Conservation (phyloP, 2,797 vertebrate species). For the Monodelphis domestica region DNA sequence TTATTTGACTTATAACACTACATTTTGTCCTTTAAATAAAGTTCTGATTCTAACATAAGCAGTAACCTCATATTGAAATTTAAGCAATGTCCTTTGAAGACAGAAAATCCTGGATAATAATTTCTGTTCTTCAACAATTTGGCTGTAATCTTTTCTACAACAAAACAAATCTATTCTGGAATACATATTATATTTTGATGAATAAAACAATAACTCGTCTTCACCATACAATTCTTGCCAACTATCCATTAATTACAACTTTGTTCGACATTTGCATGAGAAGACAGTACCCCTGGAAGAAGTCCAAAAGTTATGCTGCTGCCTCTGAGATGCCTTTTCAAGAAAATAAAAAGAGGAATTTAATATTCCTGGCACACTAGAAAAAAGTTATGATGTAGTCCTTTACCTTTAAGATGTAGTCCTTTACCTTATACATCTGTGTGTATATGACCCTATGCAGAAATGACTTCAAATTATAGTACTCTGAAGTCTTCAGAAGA, state of each 20-base stretch:
- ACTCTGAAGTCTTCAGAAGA: neutral
- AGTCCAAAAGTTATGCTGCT: slow-evolving; percentile 10
- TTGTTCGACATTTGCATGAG: slow-evolving; percentile 18
- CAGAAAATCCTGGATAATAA: slow-evolving; percentile 49
- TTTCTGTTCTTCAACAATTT: slow-evolving; percentile 64
- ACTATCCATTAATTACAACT: slow-evolving; percentile 50
- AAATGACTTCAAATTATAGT: slow-evolving; percentile 52
- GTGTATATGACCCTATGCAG: slow-evolving; percentile 5
- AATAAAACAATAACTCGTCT: slow-evolving; percentile 60
- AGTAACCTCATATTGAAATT: slow-evolving; percentile 59
- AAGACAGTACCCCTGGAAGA: slow-evolving; percentile 10
- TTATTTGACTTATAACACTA: slow-evolving; percentile 28
- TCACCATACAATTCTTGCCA: slow-evolving; percentile 23
- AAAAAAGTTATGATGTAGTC: slow-evolving; percentile 21
- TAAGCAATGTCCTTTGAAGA: slow-evolving; percentile 51
- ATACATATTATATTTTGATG: slow-evolving; percentile 48
- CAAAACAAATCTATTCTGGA: slow-evolving; percentile 59
- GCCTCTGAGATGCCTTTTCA: slow-evolving; percentile 30
- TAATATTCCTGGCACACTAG: slow-evolving; percentile 46
- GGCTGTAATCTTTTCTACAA: slow-evolving; percentile 62
- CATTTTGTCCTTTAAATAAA: slow-evolving; percentile 66
- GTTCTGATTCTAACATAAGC: slow-evolving; percentile 48
- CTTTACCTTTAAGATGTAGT: slow-evolving; percentile 3
- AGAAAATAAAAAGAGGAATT: slow-evolving; percentile 49
- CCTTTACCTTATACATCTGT: no score